A percentile compares a stretch with the other conserved stretches of the same genome.
These are phyloP conservation scores for Papilio elwesi DNA, from an alignment of 2,888 invertebrate genomes.

Conservation along the genomic window DNA sequence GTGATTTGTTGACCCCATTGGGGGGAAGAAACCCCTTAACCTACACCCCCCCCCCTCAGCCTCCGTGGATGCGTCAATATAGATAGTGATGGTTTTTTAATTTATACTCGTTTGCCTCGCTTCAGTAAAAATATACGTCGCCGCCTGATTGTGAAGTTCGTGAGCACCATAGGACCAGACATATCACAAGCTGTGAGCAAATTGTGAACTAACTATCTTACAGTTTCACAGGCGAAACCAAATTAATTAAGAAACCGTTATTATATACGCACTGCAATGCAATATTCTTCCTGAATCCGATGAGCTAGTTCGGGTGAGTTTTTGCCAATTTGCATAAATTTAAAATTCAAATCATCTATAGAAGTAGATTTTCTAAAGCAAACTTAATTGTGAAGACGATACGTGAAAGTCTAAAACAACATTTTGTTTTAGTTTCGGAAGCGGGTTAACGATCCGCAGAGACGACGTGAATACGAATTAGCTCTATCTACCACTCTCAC, in stretches of 20 bases:
- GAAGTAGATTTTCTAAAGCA: conserved; percentile 22
- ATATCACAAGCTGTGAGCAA: no score
- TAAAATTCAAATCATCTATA: conserved; percentile 15
- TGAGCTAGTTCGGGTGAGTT: neutral
- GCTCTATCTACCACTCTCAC: conserved; percentile 22
- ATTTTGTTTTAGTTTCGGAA: conserved; percentile 36
- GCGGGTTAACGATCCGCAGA: conserved; percentile 32
- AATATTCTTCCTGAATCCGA: neutral
- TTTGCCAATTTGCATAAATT: conserved; percentile 13
- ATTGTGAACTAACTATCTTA: no score
- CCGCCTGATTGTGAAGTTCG: no score
- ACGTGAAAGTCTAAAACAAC: conserved; percentile 36
- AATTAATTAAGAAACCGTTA: neutral
- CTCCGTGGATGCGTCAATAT: no score
- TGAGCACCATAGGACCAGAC: no score
- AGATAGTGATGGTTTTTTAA: no score
- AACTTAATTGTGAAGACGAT: conserved; percentile 20
- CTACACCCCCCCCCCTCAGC: no score
- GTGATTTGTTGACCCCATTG: no score
- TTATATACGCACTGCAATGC: neutral
- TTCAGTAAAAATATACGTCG: no score
- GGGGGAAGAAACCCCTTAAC: no score
- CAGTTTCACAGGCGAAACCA: no score
- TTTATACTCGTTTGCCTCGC: no score
- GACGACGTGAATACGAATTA: conserved; percentile 28